Conservation (phyloP, 2,113 vertebrate genomes). For the Fukomys damarensis region DNA sequence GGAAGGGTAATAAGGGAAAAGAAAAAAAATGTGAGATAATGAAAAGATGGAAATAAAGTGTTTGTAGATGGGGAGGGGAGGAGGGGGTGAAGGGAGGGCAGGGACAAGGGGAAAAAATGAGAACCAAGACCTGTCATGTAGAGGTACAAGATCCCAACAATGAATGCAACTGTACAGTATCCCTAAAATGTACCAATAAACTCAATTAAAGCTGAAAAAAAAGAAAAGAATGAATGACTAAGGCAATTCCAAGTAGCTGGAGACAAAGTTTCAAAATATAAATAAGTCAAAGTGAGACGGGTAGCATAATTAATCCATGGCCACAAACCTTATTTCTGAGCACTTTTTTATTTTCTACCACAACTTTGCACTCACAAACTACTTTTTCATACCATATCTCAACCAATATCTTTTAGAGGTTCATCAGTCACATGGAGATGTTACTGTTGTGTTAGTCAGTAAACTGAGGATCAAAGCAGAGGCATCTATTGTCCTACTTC, state of each 20-base stretch:
- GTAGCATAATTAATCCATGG: neutral
- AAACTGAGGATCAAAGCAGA: neutral
- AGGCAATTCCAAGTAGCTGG: neutral
- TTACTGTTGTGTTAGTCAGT: neutral
- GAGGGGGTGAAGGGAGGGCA: no score
- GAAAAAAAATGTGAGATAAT: no score
- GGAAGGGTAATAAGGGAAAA: no score
- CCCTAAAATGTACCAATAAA: no score
- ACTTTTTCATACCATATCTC: neutral
- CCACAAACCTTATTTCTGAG: neutral
- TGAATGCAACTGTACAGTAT: no score
- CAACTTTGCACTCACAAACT: neutral
- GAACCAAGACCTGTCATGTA: no score
- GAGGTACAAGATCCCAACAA: no score
- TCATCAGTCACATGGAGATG: neutral
- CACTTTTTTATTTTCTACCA: neutral
- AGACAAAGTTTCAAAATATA: neutral
- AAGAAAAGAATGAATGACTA: neutral
- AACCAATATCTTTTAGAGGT: neutral
- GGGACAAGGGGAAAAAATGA: no score
- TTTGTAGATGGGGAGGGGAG: no score
- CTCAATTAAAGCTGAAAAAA: no score
- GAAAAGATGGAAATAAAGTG: no score
- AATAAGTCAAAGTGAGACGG: neutral
- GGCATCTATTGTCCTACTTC: neutral